Conservation (phyloP, 1,140 invertebrate species). For the Ceratina australensis region DNA sequence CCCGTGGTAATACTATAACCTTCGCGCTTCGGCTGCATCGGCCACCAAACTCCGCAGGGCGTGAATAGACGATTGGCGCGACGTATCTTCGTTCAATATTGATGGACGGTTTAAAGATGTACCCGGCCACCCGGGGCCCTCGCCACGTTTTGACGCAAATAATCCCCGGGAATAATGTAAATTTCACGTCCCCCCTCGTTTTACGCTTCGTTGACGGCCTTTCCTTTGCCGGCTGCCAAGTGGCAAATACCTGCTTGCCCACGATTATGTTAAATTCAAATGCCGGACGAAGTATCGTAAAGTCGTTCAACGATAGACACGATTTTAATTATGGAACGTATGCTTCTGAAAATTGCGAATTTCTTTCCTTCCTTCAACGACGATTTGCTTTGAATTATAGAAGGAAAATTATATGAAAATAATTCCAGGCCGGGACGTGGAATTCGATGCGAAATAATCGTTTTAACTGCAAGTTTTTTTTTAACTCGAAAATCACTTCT, state of each 20-base stretch:
- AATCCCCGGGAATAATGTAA: background rate
- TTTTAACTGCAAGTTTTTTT: too few relatives aligned
- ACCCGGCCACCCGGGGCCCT: background rate
- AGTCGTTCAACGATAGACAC: background rate
- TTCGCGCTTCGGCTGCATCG: constrained; percentile 1
- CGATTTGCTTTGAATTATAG: background rate
- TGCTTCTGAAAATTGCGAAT: background rate
- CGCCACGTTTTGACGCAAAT: constrained; percentile 1
- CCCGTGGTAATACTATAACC: constrained; percentile 25
- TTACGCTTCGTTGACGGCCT: background rate
- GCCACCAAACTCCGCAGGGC: background rate
- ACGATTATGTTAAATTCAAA: constrained; percentile 6
- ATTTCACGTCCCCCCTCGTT: background rate
- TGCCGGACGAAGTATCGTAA: background rate
- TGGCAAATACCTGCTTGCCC: background rate
- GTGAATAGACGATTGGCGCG: constrained; percentile 27
- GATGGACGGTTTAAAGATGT: constrained; percentile 24
- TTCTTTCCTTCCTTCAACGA: background rate
- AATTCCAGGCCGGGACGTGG: too few relatives aligned
- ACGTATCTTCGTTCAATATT: constrained; percentile 34
- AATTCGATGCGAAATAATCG: too few relatives aligned
- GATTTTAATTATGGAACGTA: too few relatives aligned
- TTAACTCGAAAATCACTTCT: too few relatives aligned
- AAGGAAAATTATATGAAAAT: too few relatives aligned
- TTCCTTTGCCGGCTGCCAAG: background rate